Percentiles rank a stretch among this genome's conserved stretches.
Evolutionary conservation across 2,888 invertebrate genomes (phyloP).

Genomic region (Stomorhina lunata): DNA sequence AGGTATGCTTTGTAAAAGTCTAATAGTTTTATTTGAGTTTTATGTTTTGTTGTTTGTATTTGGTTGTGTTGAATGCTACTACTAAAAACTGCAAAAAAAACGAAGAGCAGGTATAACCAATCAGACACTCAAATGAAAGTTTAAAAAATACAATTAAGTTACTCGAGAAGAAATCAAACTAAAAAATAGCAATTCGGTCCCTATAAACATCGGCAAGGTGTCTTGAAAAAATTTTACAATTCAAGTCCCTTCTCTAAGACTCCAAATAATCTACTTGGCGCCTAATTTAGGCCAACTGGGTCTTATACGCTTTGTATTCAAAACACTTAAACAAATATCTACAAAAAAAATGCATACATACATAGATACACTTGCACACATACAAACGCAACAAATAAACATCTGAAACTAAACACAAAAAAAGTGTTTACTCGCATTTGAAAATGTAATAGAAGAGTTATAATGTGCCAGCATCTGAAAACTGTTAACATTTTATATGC

Average conservation of each 20-base stretch:
- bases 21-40: slow-evolving; percentile 52
- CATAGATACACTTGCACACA: not conserved
- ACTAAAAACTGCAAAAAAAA: not conserved
- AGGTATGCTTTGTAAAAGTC: slow-evolving; percentile 53
- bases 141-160: too few relatives aligned
- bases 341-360: not conserved
- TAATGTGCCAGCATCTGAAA: slow-evolving; percentile 21
- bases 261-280: too few relatives aligned
- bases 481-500: slow-evolving; percentile 9
- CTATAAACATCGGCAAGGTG: too few relatives aligned
- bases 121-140: too few relatives aligned
- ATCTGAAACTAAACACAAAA: not conserved
- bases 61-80: not conserved
- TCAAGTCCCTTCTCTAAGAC: too few relatives aligned
- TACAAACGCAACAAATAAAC: slow-evolving; percentile 9
- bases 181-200: too few relatives aligned
- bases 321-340: not conserved
- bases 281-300: not conserved
- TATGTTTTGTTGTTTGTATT: not conserved
- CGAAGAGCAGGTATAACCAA: not conserved
- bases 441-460: not conserved
- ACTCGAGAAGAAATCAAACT: too few relatives aligned
- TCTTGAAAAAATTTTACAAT: too few relatives aligned
- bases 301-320: not conserved
- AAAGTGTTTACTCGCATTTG: not conserved